These are phyloP conservation scores for Formica exsecta DNA, from an alignment of 1,140 invertebrate species.

Conservation along the genomic window DNA sequence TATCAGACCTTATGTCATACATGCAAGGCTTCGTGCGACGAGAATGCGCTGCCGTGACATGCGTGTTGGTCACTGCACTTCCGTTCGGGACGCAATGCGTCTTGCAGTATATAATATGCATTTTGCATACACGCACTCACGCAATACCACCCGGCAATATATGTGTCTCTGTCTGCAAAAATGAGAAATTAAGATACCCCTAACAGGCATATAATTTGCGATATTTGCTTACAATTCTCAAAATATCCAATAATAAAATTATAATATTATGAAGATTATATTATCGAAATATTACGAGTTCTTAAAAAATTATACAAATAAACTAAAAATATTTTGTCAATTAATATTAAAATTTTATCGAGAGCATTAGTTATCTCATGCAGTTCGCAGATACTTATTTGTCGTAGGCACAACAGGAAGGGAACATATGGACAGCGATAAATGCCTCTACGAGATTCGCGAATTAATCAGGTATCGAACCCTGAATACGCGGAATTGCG, in stretches of 20 bases:
- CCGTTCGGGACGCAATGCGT: slow-evolving; percentile 55
- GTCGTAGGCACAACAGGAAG: neutral
- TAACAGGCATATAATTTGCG: neutral
- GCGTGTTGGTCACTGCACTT: slow-evolving; percentile 64
- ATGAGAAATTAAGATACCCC: slow-evolving; percentile 19
- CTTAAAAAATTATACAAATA: neutral
- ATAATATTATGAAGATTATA: neutral
- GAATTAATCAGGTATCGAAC: slow-evolving; percentile 55
- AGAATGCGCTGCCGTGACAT: slow-evolving; percentile 43
- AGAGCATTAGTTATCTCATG: no score
- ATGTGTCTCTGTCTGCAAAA: neutral
- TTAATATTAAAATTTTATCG: neutral
- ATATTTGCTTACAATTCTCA: neutral
- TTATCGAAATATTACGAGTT: neutral
- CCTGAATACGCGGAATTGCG: slow-evolving; percentile 49
- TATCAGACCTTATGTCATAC: slow-evolving; percentile 65
- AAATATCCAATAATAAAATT: neutral
- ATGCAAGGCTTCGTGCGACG: slow-evolving; percentile 40
- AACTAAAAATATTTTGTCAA: neutral
- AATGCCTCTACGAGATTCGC: slow-evolving; percentile 21
- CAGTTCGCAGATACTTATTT: neutral
- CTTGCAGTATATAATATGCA: neutral
- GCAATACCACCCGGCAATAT: neutral
- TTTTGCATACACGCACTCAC: slow-evolving; percentile 29
- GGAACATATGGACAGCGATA: slow-evolving; percentile 44